Evolutionary conservation across 1,140 invertebrate genomes (phyloP), one percentile per base, ranked within the genome.

Genomic region (Leptopilina boulardi): DNA sequence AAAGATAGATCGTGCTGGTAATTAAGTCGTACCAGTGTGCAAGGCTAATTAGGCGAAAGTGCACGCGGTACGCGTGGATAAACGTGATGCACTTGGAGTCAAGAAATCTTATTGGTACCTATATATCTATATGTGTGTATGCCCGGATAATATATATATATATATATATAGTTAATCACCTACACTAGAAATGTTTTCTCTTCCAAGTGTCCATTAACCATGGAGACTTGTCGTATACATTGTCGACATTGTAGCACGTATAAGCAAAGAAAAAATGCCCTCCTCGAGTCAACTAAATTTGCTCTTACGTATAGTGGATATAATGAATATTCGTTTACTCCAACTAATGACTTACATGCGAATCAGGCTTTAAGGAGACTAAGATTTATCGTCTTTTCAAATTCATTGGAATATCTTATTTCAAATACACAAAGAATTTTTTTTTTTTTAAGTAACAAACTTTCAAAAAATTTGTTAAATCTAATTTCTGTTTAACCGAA

Each of bases 11-110:
- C 80, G 80, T 80, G 79, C 76, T 76, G 75, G 77, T 82, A 84
- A 84, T 84, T 82, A 84, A 82, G 80, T 82, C 80, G 80, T 82
- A 82, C 73, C 77, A 74, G 77, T 80, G 82, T 80, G 80, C 44
- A 75, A 80, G 77, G 76, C 81, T 82, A 82, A 84, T 84, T 82
- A 80, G 79, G 79, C 78, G 80, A 79, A 84, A 82, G 79, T 66
- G 59, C 78, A 80, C 79, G 82, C 73, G 76, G 78, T 82, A 83
- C 80, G 77, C 78, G 80, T 83, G 82, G 78, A 83, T 79, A 80
- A 42, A 51, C 47, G 75, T 79, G 78, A 83, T 76, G 77, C 76
- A 71, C 76, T 56, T 21, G 73, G n/a, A 59, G 44, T 42, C 47
- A 73, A 71, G 72, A 19, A 42, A 21, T 70, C 73, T 59, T 66